These are phyloP conservation scores for Dendropsophus ebraccatus DNA, from an alignment of 2,113 vertebrate genomes.

Conservation along the genomic window DNA sequence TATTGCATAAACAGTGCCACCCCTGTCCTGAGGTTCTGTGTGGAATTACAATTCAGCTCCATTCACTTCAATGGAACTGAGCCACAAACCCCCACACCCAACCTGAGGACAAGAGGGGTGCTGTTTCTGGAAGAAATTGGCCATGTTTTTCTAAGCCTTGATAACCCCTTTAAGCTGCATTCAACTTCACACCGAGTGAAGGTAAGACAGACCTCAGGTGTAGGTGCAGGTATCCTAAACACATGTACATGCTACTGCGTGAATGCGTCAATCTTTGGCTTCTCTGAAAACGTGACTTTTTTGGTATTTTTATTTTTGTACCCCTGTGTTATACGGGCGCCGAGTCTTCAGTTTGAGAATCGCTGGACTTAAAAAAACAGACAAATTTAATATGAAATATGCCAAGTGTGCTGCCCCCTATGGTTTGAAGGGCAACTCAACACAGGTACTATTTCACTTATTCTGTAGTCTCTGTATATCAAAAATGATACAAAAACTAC, in stretches of 20 bases:
- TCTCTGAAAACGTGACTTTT: not conserved
- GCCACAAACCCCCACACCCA: too few relatives aligned
- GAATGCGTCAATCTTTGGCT: not conserved
- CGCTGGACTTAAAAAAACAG: not conserved
- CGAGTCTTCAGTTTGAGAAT: constrained; percentile 24
- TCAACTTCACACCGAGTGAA: not conserved
- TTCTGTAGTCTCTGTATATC: constrained; percentile 49
- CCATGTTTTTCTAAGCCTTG: too few relatives aligned
- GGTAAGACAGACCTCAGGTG: not conserved
- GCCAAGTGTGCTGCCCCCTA: not conserved
- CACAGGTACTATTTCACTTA: not conserved
- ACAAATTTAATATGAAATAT: not conserved
- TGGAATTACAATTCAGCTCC: too few relatives aligned
- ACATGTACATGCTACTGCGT: not conserved
- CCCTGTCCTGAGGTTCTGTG: too few relatives aligned
- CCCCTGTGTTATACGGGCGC: not conserved
- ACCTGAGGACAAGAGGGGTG: too few relatives aligned
- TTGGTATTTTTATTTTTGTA: constrained; percentile 15
- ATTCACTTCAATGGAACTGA: too few relatives aligned
- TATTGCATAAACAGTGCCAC: too few relatives aligned
- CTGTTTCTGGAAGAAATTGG: too few relatives aligned
- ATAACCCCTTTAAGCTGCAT: too few relatives aligned
- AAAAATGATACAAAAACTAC: constrained; percentile 75
- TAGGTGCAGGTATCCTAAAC: not conserved
- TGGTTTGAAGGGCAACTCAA: not conserved